phyloP scores from a whole-genome alignment of 2,888 invertebrate genomes.

The Ormyrus pomaceus region DNA sequence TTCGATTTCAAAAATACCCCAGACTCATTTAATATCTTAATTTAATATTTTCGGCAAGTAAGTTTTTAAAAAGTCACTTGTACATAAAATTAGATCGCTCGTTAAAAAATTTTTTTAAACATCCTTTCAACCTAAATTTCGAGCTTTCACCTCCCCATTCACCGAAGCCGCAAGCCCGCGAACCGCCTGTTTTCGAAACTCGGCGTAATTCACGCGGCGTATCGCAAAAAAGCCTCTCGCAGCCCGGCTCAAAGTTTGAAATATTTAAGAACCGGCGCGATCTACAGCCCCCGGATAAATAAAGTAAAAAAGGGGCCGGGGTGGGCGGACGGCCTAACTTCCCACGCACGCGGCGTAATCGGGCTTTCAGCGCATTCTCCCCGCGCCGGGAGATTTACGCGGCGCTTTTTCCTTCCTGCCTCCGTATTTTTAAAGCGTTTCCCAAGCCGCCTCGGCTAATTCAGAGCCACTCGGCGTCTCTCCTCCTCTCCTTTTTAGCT shows the following conservation, averaged over 20 bases:
- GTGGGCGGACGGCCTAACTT: background rate
- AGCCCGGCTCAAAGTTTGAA: background rate
- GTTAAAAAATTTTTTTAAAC: no score
- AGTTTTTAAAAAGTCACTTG: no score
- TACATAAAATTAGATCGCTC: no score
- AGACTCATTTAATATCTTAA: no score
- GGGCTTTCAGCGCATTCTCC: conserved; percentile 31
- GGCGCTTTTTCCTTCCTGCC: conserved; percentile 8
- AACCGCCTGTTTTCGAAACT: no score
- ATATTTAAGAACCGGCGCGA: conserved; percentile 1
- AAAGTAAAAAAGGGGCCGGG: background rate
- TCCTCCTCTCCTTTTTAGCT: background rate
- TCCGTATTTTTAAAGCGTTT: conserved; percentile 30
- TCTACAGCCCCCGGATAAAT: background rate
- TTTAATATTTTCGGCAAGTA: no score
- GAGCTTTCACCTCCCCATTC: no score
- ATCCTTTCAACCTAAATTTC: no score
- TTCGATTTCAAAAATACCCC: no score
- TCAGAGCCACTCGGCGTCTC: background rate
- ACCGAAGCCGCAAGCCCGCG: no score
- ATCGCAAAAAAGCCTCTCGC: background rate
- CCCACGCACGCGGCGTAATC: conserved; percentile 26
- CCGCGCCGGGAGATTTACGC: conserved; percentile 42
- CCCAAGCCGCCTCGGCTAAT: no score
- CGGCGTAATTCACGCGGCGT: no score